Percentiles rank a stretch among this genome's conserved stretches.
Evolutionary conservation across 2,888 invertebrate genomes (phyloP).

Genomic region (Drosophila mulleri): DNA sequence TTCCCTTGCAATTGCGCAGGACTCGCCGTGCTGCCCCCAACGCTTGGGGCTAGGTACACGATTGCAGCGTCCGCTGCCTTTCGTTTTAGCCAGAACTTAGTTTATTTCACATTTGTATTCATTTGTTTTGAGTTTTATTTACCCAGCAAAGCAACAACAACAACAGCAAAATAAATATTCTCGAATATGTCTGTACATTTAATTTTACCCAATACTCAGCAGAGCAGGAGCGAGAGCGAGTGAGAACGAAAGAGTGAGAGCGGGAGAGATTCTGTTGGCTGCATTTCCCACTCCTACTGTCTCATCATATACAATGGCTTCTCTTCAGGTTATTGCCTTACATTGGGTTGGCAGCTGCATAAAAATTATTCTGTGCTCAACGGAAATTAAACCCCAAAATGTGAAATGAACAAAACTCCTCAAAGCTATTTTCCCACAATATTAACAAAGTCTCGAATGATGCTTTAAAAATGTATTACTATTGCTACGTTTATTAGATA

Average conservation of each 20-base stretch:
- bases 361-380: constrained; percentile 15
- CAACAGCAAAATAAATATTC: constrained; percentile 19
- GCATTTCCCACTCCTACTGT: neutral
- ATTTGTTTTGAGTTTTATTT: constrained; percentile 75
- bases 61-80: constrained; percentile 20
- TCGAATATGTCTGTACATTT: constrained; percentile 39
- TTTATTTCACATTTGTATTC: constrained; percentile 78
- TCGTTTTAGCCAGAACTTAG: constrained; percentile 58
- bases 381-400: constrained; percentile 20
- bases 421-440: neutral
- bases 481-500: too few relatives aligned
- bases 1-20: constrained; percentile 40
- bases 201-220: constrained; percentile 56
- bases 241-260: neutral
- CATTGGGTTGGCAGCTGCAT: constrained; percentile 20
- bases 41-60: constrained; percentile 18
- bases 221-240: neutral
- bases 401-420: constrained; percentile 4
- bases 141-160: constrained; percentile 46
- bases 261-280: constrained; percentile 4
- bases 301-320: constrained; percentile 22
- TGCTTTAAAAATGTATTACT: neutral
- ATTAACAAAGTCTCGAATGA: neutral
- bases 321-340: constrained; percentile 41
- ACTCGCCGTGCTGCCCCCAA: constrained; percentile 4